Evolutionary conservation across 2,888 invertebrate species (phyloP).

Genomic region (Thereva nobilitata): DNA sequence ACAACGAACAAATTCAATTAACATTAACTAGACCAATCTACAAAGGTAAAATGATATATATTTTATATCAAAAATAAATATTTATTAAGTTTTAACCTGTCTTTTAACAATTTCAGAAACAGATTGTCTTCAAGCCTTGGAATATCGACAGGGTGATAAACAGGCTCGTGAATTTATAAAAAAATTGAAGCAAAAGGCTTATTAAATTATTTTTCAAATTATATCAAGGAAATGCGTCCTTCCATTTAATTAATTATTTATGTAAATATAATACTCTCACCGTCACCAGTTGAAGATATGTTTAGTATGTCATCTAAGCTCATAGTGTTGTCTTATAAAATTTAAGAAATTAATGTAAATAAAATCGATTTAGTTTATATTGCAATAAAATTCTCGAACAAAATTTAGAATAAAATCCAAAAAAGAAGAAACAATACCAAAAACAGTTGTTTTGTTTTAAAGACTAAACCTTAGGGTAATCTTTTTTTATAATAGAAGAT

Average conservation of each 20-base stretch:
- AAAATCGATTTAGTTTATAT: too few relatives aligned
- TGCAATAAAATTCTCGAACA: too few relatives aligned
- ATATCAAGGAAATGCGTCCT: background rate
- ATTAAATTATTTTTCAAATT: constrained; percentile 25
- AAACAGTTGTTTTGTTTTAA: too few relatives aligned
- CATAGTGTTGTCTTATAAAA: too few relatives aligned
- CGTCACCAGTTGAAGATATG: background rate
- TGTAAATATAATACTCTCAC: background rate
- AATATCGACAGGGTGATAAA: constrained; percentile 83
- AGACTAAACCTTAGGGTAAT: too few relatives aligned
- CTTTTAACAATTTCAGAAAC: constrained; percentile 61
- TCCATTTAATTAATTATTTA: background rate
- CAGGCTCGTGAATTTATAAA: constrained; percentile 88
- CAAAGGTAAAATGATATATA: constrained; percentile 61
- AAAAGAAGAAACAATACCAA: too few relatives aligned
- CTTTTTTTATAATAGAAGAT: too few relatives aligned
- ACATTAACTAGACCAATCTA: constrained; percentile 71
- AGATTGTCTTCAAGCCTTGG: constrained; percentile 76
- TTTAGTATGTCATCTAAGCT: too few relatives aligned
- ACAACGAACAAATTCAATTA: constrained; percentile 74
- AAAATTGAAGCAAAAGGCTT: constrained; percentile 70
- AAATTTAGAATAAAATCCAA: too few relatives aligned
- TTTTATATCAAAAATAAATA: background rate
- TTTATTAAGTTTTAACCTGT: too few relatives aligned
- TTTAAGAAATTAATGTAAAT: too few relatives aligned